Percentiles rank a stretch among this genome's conserved stretches.
Conservation (phyloP, 2,113 vertebrate genomes). For the Rattus norvegicus region DNA sequence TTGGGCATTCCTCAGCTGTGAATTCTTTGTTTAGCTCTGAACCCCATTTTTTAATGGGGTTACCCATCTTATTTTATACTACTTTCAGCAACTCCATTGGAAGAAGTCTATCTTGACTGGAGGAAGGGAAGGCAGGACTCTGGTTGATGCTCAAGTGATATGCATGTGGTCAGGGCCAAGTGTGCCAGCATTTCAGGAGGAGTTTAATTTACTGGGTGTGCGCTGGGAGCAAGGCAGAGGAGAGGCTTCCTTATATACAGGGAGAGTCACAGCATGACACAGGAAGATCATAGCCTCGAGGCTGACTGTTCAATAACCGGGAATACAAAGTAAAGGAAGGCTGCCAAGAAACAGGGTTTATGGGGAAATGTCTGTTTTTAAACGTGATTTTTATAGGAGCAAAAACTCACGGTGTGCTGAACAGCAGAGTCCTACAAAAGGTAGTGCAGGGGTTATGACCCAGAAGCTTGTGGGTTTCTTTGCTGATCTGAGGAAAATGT, state of each 20-base stretch:
- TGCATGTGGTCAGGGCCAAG: not conserved
- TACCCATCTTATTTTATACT: not conserved
- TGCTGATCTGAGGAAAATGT: not conserved
- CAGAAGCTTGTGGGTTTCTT: not conserved
- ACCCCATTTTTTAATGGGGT: not conserved
- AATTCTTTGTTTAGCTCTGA: too few relatives aligned
- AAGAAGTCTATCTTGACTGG: not conserved
- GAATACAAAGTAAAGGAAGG: slow-evolving; percentile 62
- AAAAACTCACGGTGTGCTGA: not conserved
- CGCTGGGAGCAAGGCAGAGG: not conserved
- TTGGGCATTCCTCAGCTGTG: too few relatives aligned
- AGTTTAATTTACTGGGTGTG: not conserved
- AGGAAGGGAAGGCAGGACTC: not conserved
- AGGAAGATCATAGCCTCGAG: not conserved
- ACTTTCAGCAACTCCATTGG: not conserved
- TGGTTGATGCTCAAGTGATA: not conserved
- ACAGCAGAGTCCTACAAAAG: not conserved
- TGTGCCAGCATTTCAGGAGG: not conserved
- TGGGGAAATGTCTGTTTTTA: slow-evolving; percentile 62
- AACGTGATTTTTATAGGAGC: slow-evolving; percentile 68
- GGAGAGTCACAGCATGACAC: not conserved
- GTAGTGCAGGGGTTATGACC: not conserved
- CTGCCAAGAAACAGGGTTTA: slow-evolving; percentile 58
- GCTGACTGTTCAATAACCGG: not conserved
- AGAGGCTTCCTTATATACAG: not conserved